Percentiles rank a stretch among this genome's conserved stretches.
Conservation (phyloP, 2,888 invertebrate species). For the Callinectes sapidus region DNA sequence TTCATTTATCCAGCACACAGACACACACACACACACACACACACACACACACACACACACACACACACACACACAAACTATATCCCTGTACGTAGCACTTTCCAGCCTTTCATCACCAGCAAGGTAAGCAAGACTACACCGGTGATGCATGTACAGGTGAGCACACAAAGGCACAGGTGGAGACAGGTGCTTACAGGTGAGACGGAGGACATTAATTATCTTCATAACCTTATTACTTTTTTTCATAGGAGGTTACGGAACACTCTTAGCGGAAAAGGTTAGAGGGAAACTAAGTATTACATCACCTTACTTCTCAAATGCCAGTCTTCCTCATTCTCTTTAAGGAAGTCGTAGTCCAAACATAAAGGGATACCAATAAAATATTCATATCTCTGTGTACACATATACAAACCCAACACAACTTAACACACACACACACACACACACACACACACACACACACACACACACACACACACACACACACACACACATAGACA, state of each 20-base stretch:
- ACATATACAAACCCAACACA: no score
- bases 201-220: background rate
- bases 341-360: no score
- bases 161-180: background rate
- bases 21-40: background rate
- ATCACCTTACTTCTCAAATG: no score
- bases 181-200: background rate
- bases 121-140: background rate
- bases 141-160: background rate
- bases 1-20: background rate
- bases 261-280: background rate
- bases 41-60: no score
- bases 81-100: background rate
- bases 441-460: no score
- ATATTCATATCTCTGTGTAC: no score
- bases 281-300: background rate
- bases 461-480: no score
- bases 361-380: no score
- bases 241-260: background rate
- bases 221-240: background rate
- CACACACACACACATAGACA: no score
- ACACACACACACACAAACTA: background rate
- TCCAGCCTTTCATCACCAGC: background rate
- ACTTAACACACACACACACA: no score
- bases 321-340: no score